Base-by-base conservation (phyloP, 2,888 invertebrate genomes). In the Eilema griseolum region DNA sequence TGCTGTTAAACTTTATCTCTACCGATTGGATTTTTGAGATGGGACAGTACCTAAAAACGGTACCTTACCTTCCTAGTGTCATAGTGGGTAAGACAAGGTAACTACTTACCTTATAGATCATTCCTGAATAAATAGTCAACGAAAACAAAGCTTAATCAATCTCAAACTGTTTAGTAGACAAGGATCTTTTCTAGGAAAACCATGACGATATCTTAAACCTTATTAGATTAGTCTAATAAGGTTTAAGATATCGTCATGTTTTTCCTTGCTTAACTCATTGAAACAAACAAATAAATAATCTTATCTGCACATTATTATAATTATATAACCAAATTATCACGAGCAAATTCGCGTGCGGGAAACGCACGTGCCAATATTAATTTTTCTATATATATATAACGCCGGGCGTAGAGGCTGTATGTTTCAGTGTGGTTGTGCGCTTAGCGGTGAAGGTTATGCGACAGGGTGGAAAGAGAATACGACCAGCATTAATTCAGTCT, bases 401-500 rank as follows among this genome's bases (percentile, higher is more conserved):
- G 16, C 12, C 31, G 10, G 33, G 41, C 56, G 67, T 60, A 23
- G 26, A 62, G 46, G 61, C 67, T 63, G 52, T 72, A 33, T 66
- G 26, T 59, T 73, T 76, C 41, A 33, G 65, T 61, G 57, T 61
- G 72, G 41, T 74, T 71, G 73, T 76, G 67, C 74, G 81, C 78
- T 76, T 76, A 73, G 72, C 76, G 77, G 70, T 78, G 71, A 85
- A 85, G 85, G 86, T 84, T 80, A 69, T 73, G 74, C 69, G 69
- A 60, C 69, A 62, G 74, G 70, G 70, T 72, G 63, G 63, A 75
- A 16, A 26, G 66, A 57, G 57, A 66, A 66, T 57, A 66, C 83
- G 78, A 3, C 69, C 41, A 33, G 24, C 71, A 75, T 26, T n/a
- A n/a, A n/a, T 69, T 60, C 70, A 70, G 65, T 61, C 16, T 60